Conservation (phyloP, 2,113 vertebrate species). For the Hippolais icterina region DNA sequence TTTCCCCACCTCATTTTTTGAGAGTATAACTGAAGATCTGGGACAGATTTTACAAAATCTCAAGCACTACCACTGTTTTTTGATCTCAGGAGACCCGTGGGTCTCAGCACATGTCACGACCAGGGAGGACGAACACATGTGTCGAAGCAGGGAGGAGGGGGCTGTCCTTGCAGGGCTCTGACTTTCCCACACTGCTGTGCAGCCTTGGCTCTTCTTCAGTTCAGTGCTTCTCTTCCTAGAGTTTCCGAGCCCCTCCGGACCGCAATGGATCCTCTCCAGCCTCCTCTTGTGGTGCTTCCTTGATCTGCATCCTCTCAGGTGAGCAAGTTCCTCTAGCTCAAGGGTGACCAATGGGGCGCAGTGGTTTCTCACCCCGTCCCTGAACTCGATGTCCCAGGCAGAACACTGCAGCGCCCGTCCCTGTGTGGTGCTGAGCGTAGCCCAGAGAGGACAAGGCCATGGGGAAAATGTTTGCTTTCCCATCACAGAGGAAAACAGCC, state of each 20-base stretch:
- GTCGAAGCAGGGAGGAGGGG: background rate
- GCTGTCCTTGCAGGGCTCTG: background rate
- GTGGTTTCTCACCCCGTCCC: background rate
- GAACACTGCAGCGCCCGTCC: background rate
- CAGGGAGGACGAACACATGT: too few relatives aligned
- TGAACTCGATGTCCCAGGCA: background rate
- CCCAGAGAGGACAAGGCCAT: background rate
- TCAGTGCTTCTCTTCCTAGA: background rate
- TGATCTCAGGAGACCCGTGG: background rate
- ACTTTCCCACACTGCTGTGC: background rate
- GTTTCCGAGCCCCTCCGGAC: background rate
- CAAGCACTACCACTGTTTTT: background rate
- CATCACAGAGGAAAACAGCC: background rate
- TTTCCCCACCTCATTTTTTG: background rate
- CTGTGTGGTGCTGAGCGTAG: background rate
- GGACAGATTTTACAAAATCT: background rate
- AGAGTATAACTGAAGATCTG: background rate
- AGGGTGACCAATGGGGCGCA: background rate
- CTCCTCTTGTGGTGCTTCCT: background rate
- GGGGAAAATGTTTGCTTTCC: background rate
- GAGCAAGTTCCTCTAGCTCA: background rate
- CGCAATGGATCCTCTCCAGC: background rate
- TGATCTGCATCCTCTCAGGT: background rate
- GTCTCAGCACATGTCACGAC: background rate
- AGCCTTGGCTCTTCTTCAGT: background rate